Base-by-base conservation (phyloP, 2,113 vertebrate genomes). In the Taurulus bubalis region DNA sequence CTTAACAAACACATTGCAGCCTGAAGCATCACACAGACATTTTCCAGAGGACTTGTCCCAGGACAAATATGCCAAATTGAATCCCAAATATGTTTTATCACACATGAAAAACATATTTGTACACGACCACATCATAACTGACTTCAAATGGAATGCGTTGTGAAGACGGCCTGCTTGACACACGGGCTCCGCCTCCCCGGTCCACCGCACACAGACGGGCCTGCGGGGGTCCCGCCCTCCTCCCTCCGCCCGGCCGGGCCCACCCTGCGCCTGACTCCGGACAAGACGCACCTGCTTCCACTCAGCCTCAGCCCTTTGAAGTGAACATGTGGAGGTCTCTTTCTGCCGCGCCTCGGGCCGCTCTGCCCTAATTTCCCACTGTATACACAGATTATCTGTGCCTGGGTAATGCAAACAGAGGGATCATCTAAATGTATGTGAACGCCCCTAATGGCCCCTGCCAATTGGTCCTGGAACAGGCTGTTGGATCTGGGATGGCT, bases 201-300 rank as follows among this genome's bases (percentile, higher is more conserved):
- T 38, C 2, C 66, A 28, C 75, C 81, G 56, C 84, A 85, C 76
- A 83, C 84, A 84, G 65, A 55, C 75, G 36, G 9, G 85, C 86
- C 79, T 73, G 77, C 59, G 20, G 86, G 80, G 77, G 60, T 80
- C 40, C 80, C 82, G 24, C 79, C 79, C 64, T 68, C 68, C 85
- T 73, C 84, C 79, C 81, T 80, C 75, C 68, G 12, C 69, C 72
- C 62, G 59, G 45, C 38, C 68, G 4, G 34, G 86, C 81, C 88
- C 91, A 85, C 89, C 89, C 87, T 80, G 87, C 1, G 49, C 82
- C 77, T 51, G 59, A 51, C 42, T 78, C 64, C 18, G 89, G 90
- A 92, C 79, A 51, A 82, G 84, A 73, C 86, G 59, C 93, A 94
- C 93, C 92, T 94, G 93, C 88, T 93, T 92, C 87, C 90, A 94